Evolutionary conservation across 2,888 invertebrate species (phyloP).

Genomic region (Chironomus tentans): DNA sequence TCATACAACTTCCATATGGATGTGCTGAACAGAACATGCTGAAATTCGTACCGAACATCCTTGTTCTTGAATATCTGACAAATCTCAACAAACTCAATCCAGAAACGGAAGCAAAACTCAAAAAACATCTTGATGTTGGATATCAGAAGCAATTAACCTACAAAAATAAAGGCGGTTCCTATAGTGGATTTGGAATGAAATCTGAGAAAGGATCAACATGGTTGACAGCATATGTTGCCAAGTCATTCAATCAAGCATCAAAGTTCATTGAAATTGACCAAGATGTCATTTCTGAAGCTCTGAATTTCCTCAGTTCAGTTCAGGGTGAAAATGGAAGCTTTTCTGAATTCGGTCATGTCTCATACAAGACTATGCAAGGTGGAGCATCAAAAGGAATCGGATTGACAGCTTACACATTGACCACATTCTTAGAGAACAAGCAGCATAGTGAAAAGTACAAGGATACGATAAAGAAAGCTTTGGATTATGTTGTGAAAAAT

Average conservation of each 20-base stretch:
- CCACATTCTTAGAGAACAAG: conserved; percentile 41
- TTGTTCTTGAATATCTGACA: conserved; percentile 51
- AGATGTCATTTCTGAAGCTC: conserved; percentile 44
- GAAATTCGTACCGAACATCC: conserved; percentile 57
- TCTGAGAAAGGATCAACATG: conserved; percentile 49
- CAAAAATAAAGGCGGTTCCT: conserved; percentile 49
- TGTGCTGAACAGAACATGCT: conserved; percentile 70
- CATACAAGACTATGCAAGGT: conserved; percentile 57
- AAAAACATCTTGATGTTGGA: conserved; percentile 49
- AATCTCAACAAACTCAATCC: conserved; percentile 44
- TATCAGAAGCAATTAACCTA: conserved; percentile 52
- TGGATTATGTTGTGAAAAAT: conserved; percentile 49
- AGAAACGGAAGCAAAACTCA: conserved; percentile 46
- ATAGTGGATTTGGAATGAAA: conserved; percentile 50
- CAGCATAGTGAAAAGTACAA: conserved; percentile 33
- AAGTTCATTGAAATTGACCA: conserved; percentile 47
- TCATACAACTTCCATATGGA: conserved; percentile 53
- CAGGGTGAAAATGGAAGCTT: conserved; percentile 57
- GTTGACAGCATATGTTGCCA: conserved; percentile 56
- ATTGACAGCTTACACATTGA: conserved; percentile 67
- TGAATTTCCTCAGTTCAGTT: conserved; percentile 46
- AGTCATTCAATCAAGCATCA: conserved; percentile 50
- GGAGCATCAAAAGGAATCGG: conserved; percentile 61
- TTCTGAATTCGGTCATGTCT: conserved; percentile 38
- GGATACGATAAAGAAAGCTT: conserved; percentile 45